Percentiles rank a stretch among this genome's conserved stretches.
Conservation (phyloP, 2,888 invertebrate species). For the Subacronicta megacephala region DNA sequence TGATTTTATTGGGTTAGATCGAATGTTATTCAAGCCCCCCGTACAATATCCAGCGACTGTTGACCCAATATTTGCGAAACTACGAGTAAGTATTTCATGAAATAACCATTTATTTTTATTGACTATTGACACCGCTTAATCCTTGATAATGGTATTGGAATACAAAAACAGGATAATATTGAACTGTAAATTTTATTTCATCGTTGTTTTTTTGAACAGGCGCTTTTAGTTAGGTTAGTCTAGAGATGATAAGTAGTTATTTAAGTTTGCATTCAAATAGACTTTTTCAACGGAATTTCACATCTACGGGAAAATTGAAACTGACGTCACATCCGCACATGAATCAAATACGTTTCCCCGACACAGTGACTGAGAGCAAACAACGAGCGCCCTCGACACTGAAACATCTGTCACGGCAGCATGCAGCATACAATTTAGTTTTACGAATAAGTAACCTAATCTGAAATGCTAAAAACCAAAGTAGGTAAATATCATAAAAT, state of each 20-base stretch:
- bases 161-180: neutral
- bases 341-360: constrained; percentile 42
- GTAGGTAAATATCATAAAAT: no score
- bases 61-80: no score
- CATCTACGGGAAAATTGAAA: constrained; percentile 22
- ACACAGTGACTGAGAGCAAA: constrained; percentile 42
- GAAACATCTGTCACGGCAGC: constrained; percentile 47
- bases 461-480: no score
- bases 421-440: constrained; percentile 50
- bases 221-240: neutral
- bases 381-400: constrained; percentile 34
- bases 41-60: no score
- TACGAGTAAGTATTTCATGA: no score
- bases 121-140: no score
- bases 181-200: no score
- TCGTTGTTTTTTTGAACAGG: no score
- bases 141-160: neutral
- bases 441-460: constrained; percentile 18
- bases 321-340: constrained; percentile 25
- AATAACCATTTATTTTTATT: no score
- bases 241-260: neutral
- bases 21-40: no score
- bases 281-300: constrained; percentile 17
- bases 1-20: no score
- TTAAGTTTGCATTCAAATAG: neutral